Evolutionary conservation across 2,888 invertebrate genomes (phyloP), one percentile per base, ranked within the genome.

Genomic region (Drosophila neonasuta): DNA sequence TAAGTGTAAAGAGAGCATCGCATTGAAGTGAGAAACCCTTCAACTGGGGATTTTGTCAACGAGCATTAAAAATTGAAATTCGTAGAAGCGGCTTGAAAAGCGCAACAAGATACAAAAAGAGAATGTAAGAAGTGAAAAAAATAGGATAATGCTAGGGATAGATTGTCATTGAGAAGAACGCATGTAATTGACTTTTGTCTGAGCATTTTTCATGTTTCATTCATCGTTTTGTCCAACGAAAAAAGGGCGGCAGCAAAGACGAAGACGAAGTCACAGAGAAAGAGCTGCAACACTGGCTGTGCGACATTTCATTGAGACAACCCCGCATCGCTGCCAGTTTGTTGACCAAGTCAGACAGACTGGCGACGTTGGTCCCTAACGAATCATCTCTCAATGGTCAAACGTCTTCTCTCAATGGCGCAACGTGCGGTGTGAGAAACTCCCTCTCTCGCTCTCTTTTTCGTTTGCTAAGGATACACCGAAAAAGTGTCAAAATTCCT

Each of bases 181-280:
- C 78, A 80, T 78, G 83, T 89, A 89, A 88, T 88, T 88, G 89
- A 89, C 88, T 89, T 88, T 88, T 88, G 85, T 82, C 59, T 71
- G 67, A 45, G 68, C 68, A 74, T 73, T 74, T 42, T 48, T 45
- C 32, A 36, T 24, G 17, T 79, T 68, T 77, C 87, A 86, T 82
- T 79, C 70, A 76, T 76, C 62, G 71, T 61, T 59, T 36, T 36
- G 36, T 36, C 39, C 54, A 63, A 65, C 56, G 71, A 61, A 67
- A 74, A 20, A 62, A 63, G 50, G 52, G 42, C 60, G 44, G 59
- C 55, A 60, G 56, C 51, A 15, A n/a, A 62, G 66, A 72, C 36
- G n/a, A 36, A 11, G 36, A 36, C 11, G 36, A 36, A n/a, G 11
- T 11, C 5, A 68, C 59, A 32, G 34, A 46, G 46, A 50, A 46